Evolutionary conservation across 1,140 invertebrate genomes (phyloP).

Genomic region (Drosophila sp.): DNA sequence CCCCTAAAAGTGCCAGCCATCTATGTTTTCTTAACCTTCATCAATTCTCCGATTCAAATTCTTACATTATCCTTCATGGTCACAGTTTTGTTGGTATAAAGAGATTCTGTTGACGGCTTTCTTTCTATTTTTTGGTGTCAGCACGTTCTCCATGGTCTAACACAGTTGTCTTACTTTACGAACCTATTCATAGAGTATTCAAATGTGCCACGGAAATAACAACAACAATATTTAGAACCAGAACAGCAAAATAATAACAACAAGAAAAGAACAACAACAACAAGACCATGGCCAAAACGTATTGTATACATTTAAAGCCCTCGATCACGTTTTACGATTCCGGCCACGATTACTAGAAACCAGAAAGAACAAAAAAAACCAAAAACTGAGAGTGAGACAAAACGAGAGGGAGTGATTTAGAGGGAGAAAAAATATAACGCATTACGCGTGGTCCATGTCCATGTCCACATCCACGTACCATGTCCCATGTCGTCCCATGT

Average conservation of each 20-base stretch:
- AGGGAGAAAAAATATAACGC: conserved; percentile 49
- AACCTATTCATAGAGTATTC: conserved; percentile 3
- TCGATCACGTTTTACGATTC: conserved; percentile 80
- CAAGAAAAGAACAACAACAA: conserved; percentile 23
- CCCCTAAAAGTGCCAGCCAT: too few relatives aligned
- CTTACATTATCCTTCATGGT: neutral
- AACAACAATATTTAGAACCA: conserved; percentile 41
- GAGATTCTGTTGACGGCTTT: neutral
- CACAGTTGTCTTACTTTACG: neutral
- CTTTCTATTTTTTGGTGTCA: neutral
- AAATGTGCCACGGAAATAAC: conserved; percentile 16
- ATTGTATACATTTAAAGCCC: conserved; percentile 71
- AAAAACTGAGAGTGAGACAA: conserved; percentile 19
- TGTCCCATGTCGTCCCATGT: conserved; percentile 1
- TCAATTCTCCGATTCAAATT: too few relatives aligned
- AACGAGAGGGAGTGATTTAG: neutral
- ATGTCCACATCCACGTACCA: conserved; percentile 39
- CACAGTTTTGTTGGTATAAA: too few relatives aligned
- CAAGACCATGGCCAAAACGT: conserved; percentile 50
- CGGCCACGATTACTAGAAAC: conserved; percentile 65
- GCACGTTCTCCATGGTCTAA: neutral
- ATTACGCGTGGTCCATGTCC: conserved; percentile 76
- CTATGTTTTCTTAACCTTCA: too few relatives aligned
- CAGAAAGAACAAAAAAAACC: conserved; percentile 22
- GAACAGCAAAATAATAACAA: conserved; percentile 27